Evolutionary conservation across 2,113 vertebrate genomes (phyloP), one percentile per base, ranked within the genome.

Genomic region (Isichthys henryi): DNA sequence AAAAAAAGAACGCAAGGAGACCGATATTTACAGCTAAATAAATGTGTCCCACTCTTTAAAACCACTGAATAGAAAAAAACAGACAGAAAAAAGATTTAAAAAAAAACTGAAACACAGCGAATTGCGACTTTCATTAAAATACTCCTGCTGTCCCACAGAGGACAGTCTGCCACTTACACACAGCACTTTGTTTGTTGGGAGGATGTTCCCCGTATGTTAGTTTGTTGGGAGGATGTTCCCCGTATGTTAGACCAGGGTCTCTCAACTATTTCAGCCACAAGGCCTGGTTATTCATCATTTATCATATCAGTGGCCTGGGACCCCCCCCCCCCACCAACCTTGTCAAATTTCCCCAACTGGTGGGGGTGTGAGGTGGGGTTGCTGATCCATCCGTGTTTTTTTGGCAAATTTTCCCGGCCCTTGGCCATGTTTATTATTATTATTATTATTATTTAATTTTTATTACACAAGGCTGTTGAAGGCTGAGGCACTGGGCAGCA

Each of bases 401-500:
- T 62, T 62, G 56, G 23, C 7, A 9, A 62, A n/a, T 21, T 58
- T 58, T 56, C 53, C 17, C 52, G 1, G 1, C 52, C 53, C 53
- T 56, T 5, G 21, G 62, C n/a, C 1, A 8, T 66, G 9, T 70
- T 70, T 31, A 70, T 70, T 31, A 74, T 39, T 5, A 74, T 74
- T 74, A 74, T 74, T 70, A 70, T 70, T 66, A 31, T 70, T 70
- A 66, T 27, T 2, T 39, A 39, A 19, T 80, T 48, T 23, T 15
- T 23, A 19, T 0, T 84, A 43, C 82, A 84, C 45, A 27, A n/a
- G 46, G 21, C 21, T 49, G 49, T 52, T 52, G 49, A 35, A 31
- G 27, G 10, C 23, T 49, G 10, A 11, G 39, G 46, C 23, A 86
- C 23, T 46, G 49, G 17, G 31, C 3, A 86, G 93, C 94, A 89